A percentile compares a stretch with the other conserved stretches of the same genome.
Conservation (phyloP, 2,797 vertebrate genomes). For the Sylvia borin region DNA sequence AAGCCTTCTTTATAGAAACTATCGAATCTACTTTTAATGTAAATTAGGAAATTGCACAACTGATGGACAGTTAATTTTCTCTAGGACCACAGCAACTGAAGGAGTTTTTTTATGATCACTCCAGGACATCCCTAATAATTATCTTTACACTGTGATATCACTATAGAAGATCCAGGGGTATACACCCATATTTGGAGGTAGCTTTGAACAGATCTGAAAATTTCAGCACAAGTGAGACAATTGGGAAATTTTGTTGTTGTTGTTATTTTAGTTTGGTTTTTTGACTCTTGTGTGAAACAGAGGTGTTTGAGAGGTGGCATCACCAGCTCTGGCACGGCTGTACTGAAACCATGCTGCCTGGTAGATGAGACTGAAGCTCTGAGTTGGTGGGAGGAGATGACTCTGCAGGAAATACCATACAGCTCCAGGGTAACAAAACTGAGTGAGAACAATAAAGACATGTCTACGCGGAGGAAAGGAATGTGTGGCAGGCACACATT, state of each 20-base stretch:
- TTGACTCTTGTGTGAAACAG: neutral
- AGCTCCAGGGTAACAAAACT: conserved; percentile 39
- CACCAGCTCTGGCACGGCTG: neutral
- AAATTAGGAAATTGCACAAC: neutral
- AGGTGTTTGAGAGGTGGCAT: neutral
- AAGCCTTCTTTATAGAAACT: neutral
- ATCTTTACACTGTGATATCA: neutral
- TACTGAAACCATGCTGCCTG: neutral
- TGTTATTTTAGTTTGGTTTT: neutral
- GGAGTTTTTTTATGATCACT: neutral
- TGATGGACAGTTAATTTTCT: neutral
- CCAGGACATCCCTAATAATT: neutral
- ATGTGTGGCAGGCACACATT: neutral
- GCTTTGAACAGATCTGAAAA: neutral
- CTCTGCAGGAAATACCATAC: conserved; percentile 37
- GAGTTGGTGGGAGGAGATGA: neutral
- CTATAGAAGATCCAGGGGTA: neutral
- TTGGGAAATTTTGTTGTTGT: neutral
- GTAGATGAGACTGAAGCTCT: neutral
- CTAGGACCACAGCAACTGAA: neutral
- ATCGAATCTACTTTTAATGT: neutral
- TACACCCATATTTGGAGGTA: neutral
- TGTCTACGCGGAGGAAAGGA: neutral
- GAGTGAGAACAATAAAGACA: conserved; percentile 22
- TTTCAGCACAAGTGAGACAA: neutral